Percentiles rank a stretch among this genome's conserved stretches.
These are phyloP conservation scores for Rhyacophila evoluta DNA, from an alignment of 2,888 invertebrate genomes.

Conservation along the genomic window DNA sequence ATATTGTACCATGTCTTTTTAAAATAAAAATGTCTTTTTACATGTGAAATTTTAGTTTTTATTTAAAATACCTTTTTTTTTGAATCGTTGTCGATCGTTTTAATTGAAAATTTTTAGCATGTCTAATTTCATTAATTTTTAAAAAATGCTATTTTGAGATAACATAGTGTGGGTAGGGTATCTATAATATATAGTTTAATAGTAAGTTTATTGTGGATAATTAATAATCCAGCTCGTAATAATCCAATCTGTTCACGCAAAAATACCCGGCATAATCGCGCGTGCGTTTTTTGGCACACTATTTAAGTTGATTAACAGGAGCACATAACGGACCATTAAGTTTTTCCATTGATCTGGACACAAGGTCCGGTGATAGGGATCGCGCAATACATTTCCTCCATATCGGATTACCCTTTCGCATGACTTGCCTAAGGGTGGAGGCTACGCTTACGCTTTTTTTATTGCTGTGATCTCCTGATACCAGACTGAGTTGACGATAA, in stretches of 20 bases:
- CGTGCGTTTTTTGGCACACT: constrained; percentile 12
- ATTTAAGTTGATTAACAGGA: constrained; percentile 22
- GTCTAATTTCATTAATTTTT: too few species aligned
- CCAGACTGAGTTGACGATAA: constrained; percentile 7
- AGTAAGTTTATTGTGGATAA: background rate
- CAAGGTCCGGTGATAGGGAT: constrained; percentile 38
- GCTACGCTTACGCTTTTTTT: background rate
- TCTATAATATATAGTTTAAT: too few species aligned
- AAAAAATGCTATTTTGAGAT: too few species aligned
- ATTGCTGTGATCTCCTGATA: constrained; percentile 14
- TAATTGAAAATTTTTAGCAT: too few species aligned
- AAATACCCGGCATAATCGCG: background rate
- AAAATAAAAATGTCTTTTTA: too few species aligned
- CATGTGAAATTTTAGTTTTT: too few species aligned
- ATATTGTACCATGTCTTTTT: too few species aligned
- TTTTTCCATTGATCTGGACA: constrained; percentile 22
- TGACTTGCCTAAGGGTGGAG: constrained; percentile 28
- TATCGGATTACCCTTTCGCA: constrained; percentile 37
- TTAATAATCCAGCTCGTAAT: background rate
- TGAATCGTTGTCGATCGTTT: too few species aligned
- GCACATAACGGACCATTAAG: constrained; percentile 4
- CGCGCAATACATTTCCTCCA: constrained; percentile 39
- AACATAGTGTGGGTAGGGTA: too few species aligned
- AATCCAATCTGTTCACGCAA: constrained; percentile 15
- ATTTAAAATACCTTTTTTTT: too few species aligned